Base-by-base conservation (phyloP, 2,113 vertebrate genomes). In the Bubalus kerabau region DNA sequence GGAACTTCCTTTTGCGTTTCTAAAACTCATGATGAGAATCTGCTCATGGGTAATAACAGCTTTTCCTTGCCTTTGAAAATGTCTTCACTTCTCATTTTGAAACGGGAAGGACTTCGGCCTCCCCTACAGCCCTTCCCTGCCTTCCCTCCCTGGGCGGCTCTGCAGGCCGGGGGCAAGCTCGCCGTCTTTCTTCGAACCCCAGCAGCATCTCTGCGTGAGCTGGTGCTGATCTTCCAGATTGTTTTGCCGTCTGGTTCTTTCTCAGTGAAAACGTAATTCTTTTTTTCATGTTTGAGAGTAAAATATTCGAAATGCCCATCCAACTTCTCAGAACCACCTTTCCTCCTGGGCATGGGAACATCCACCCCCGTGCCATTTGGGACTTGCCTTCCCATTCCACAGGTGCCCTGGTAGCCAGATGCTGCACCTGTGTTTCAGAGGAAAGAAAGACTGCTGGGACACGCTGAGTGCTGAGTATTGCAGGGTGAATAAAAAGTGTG, bases 151-250 rank as follows among this genome's bases (percentile, higher is more conserved):
- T 16, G n/a, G 50, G 52, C 8, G n/a, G 48, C 76, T 30, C 0
- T 19, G 36, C 21, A 26, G 32, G 50, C 21, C 5, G 0, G 14
- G 6, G 40, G 0, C 10, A 23, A 89, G 6, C 12, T 32, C 0
- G 4, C 10, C 32, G 0, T 5, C 21, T 6, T 71, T 7, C 52
- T 11, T 40, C 0, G 2, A 16, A 17, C 62, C 36, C 60, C 57
- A 26, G 3, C 1, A 0, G 5, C 1, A 0, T 56, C 32, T 1
- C 78, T 59, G 10, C 36, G 32, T 11, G n/a, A 36, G 67, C 80
- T 87, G 32, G 23, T 46, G 28, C 19, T 80, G 10, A 11, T 36
- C 67, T 91, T 56, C 78, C n/a, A 64, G 3, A 28, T 26, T 36
- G 17, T 48, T 80, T 76, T 80, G 15, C 81, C 54, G 0, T 46